Evolutionary conservation across 1,140 invertebrate genomes (phyloP).

Genomic region (Agrilus planipennis): DNA sequence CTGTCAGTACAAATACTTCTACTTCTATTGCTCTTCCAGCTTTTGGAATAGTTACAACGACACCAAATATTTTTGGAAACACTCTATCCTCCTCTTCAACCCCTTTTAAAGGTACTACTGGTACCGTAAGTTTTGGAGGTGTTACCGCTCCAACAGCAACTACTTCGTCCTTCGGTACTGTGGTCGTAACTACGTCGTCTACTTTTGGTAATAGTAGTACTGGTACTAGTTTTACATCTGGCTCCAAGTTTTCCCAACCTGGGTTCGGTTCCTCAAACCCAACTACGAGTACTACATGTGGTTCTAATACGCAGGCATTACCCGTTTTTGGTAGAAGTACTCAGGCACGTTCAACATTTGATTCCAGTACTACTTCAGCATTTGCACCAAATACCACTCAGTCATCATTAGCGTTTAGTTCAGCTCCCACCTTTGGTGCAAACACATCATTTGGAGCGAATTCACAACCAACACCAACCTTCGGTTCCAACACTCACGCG

Average conservation of each 20-base stretch:
- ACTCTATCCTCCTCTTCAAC: background rate
- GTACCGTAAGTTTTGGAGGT: background rate
- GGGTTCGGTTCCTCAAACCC: background rate
- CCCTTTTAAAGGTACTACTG: background rate
- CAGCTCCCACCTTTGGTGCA: background rate
- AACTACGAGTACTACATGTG: background rate
- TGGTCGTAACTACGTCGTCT: background rate
- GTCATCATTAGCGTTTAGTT: background rate
- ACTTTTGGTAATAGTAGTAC: background rate
- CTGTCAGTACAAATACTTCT: background rate
- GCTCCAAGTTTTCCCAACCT: background rate
- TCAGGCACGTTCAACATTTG: background rate
- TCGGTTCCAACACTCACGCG: background rate
- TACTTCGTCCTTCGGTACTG: too few species aligned
- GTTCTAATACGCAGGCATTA: background rate
- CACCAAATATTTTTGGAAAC: background rate
- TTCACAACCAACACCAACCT: background rate
- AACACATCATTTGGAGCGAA: background rate
- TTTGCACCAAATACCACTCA: constrained; percentile 1
- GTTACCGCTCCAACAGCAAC: background rate
- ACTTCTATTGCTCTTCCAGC: background rate
- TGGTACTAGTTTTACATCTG: background rate
- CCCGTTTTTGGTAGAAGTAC: background rate
- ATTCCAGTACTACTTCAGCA: background rate
- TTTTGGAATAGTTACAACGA: background rate